Percentiles rank a stretch among this genome's conserved stretches.
These are phyloP conservation scores for Rhyacichthys aspro DNA, from an alignment of 2,797 vertebrate genomes.

Conservation along the genomic window DNA sequence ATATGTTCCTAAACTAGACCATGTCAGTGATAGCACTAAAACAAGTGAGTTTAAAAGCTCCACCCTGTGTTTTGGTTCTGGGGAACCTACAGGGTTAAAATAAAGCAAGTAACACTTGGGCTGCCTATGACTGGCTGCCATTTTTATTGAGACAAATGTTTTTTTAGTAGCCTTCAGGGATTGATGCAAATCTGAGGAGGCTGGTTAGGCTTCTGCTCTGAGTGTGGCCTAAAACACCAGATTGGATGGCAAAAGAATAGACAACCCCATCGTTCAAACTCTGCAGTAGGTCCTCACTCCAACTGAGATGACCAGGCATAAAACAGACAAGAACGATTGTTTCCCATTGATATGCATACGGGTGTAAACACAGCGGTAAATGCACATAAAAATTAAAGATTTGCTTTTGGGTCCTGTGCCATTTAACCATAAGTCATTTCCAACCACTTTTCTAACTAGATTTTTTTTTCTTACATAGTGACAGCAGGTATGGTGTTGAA, in stretches of 20 bases:
- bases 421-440: slow-evolving; percentile 9
- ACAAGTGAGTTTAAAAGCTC: neutral
- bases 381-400: neutral
- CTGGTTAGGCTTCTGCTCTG: slow-evolving; percentile 58
- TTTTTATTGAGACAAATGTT: slow-evolving; percentile 76
- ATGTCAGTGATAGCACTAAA: neutral
- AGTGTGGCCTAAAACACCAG: slow-evolving; percentile 56
- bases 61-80: slow-evolving; percentile 16
- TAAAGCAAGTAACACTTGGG: slow-evolving; percentile 67
- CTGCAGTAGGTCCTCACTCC: slow-evolving; percentile 4
- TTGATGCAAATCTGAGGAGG: slow-evolving; percentile 72
- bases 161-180: slow-evolving; percentile 78
- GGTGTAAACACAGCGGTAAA: neutral
- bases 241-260: slow-evolving; percentile 51
- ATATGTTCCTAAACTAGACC: neutral
- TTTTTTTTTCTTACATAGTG: slow-evolving; percentile 21
- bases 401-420: no score
- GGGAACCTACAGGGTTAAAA: slow-evolving; percentile 67
- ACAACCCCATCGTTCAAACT: slow-evolving; percentile 37
- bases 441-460: slow-evolving; percentile 20
- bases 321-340: slow-evolving; percentile 1
- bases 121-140: slow-evolving; percentile 65
- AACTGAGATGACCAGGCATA: neutral
- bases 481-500: slow-evolving; percentile 36
- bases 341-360: neutral